Evolutionary conservation across 1,140 invertebrate genomes (phyloP), one percentile per base, ranked within the genome.

Genomic region (Laodelphax striatellus): DNA sequence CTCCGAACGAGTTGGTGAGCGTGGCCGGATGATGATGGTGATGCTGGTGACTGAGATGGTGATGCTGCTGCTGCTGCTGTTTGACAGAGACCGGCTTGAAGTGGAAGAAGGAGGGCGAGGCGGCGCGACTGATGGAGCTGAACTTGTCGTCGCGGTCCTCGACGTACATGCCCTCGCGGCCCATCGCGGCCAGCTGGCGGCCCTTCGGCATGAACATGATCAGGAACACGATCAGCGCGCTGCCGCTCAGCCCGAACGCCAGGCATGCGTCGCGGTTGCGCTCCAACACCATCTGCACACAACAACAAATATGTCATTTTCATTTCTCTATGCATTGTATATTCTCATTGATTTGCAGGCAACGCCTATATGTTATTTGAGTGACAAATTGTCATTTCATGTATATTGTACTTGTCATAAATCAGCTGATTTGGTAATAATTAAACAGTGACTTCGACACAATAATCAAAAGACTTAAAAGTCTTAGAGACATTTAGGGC

Each of bases 121-220:
- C 89, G 56, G 86, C 87, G 22, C 83, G 77, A 65, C 82, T 83
- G 43, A 91, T 70, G 9, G 86, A 87, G 71, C 87, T 89, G 56
- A 86, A 81, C 56, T 84, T 79, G 67, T 87, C 84, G 56, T 88
- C 85, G 63, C 83, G 76, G 69, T 92, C 88, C 65, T 88, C 87
- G 21, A 87, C 77, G 70, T 86, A 86, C 31, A 88, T 79, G 52
- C 87, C 80, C 67, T 88, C 86, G 62, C 88, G 86, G 14, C 92
- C 91, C 76, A 94, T 82, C 9, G 90, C 92, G 0, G 91, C 90
- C 68, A 95, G 72, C 65, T 94, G 90, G n/a, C 92, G 78, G 43
- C 89, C 89, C 75, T 94, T 94, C 2, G 92, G 91, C 72, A 94
- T 85, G 73, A 96, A 97, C 91, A 96, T 94, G 11, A 92, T 82